A percentile compares a stretch with the other conserved stretches of the same genome.
Evolutionary conservation across 2,797 vertebrate species (phyloP).

Genomic region (Cuniculus paca): DNA sequence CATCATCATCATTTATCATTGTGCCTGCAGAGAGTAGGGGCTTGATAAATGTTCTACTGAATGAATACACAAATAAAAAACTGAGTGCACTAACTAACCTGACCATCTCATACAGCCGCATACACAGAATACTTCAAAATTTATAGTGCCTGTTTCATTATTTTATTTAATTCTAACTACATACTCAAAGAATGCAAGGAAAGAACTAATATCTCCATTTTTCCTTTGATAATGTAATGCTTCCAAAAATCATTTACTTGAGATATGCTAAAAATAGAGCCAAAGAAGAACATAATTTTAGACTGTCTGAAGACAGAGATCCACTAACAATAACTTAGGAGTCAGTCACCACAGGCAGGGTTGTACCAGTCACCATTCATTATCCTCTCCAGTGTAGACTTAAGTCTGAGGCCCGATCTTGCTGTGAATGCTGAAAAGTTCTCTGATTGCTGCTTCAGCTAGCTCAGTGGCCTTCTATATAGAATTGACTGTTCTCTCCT

Average conservation of each 20-base stretch:
- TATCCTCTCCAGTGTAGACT: neutral
- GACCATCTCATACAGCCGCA: neutral
- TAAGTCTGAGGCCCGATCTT: neutral
- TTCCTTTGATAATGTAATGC: conserved; percentile 3
- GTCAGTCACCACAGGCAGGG: neutral
- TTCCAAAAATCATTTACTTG: neutral
- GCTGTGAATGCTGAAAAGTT: neutral
- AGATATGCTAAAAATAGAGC: neutral
- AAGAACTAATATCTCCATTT: neutral
- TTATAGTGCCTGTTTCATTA: neutral
- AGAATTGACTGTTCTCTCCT: neutral
- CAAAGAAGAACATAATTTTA: neutral
- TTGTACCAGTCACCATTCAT: neutral
- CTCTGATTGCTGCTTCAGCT: neutral
- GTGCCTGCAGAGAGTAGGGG: neutral
- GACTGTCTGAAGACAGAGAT: neutral
- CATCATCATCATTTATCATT: neutral
- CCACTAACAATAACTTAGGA: neutral
- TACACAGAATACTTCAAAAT: neutral
- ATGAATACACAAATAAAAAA: neutral
- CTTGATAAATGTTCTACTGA: neutral
- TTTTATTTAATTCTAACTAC: conserved; percentile 13
- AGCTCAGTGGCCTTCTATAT: neutral
- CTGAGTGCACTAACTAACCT: neutral
- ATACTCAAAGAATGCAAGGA: neutral